phyloP scores from a whole-genome alignment of 2,888 invertebrate genomes.

The Furcula furcula region DNA sequence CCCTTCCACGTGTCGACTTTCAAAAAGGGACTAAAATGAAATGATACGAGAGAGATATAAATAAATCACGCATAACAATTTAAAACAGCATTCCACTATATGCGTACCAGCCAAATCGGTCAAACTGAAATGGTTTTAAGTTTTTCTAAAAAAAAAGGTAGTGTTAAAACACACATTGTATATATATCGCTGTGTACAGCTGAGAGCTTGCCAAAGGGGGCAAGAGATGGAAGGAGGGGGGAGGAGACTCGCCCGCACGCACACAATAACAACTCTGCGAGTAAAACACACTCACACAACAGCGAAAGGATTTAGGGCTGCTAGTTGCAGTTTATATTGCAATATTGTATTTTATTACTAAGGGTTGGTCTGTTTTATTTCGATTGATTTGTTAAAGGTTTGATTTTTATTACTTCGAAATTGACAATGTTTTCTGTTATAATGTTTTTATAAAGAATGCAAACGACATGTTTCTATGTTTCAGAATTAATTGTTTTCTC shows the following conservation, averaged over 20 bases:
- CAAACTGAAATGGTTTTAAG: conserved; percentile 36
- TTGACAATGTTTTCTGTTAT: too few relatives aligned
- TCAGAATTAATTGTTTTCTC: too few relatives aligned
- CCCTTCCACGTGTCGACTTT: too few relatives aligned
- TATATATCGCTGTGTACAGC: conserved; percentile 7
- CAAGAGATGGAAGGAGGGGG: conserved; percentile 1
- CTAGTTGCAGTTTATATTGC: conserved; percentile 2
- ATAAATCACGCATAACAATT: too few relatives aligned
- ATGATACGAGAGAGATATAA: too few relatives aligned
- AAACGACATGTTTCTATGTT: too few relatives aligned
- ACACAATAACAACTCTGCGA: conserved; percentile 18
- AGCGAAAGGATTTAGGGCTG: conserved; percentile 21
- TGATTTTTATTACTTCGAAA: too few relatives aligned
- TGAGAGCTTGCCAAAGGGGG: conserved; percentile 34
- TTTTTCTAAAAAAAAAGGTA: conserved; percentile 22
- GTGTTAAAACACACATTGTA: conserved; percentile 7
- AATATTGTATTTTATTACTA: neutral
- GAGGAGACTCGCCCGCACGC: conserved; percentile 11
- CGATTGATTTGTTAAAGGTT: conserved; percentile 1
- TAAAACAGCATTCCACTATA: conserved; percentile 17
- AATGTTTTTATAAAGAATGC: too few relatives aligned
- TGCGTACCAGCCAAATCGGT: conserved; percentile 47
- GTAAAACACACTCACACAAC: conserved; percentile 19
- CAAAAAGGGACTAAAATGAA: too few relatives aligned
- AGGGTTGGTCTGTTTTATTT: neutral